Conservation (phyloP, 2,113 vertebrate genomes). For the Triplophysa tibetana region DNA sequence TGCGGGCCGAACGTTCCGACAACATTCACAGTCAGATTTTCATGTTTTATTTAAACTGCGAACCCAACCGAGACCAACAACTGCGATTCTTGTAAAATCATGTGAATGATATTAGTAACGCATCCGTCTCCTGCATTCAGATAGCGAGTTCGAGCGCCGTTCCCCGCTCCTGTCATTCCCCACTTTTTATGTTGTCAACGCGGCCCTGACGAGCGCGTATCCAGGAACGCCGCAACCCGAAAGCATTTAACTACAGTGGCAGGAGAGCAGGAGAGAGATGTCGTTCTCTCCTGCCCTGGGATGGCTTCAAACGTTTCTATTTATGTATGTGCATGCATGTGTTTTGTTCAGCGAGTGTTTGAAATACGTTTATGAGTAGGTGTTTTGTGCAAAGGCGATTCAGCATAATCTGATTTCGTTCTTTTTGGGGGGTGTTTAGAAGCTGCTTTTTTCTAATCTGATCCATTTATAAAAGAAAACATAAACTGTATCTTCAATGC, state of each 20-base stretch:
- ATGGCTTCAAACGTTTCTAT: not conserved
- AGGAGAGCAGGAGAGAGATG: constrained; percentile 27
- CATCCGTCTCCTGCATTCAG: constrained; percentile 34
- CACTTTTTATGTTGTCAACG: constrained; percentile 43
- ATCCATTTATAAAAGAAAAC: not conserved
- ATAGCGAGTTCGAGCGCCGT: constrained; percentile 13
- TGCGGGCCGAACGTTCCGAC: constrained; percentile 40
- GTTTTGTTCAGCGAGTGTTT: constrained; percentile 7
- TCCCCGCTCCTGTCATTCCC: constrained; percentile 29
- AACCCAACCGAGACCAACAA: constrained; percentile 56
- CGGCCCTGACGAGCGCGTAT: constrained; percentile 19
- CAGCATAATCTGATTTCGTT: constrained; percentile 16
- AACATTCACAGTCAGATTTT: constrained; percentile 27
- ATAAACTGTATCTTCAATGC: constrained; percentile 3
- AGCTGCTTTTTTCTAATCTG: constrained; percentile 7
- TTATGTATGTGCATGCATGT: not conserved
- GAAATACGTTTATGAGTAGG: not conserved
- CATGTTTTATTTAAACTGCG: constrained; percentile 64
- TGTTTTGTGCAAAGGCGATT: constrained; percentile 22
- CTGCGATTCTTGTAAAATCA: constrained; percentile 55
- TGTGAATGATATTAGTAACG: constrained; percentile 44
- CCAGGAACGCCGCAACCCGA: constrained; percentile 28
- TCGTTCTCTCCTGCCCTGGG: constrained; percentile 9
- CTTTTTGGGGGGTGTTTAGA: constrained; percentile 8
- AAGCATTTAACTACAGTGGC: constrained; percentile 52